Conservation (phyloP, 2,113 vertebrate species). For the Xiphophorus hellerii region DNA sequence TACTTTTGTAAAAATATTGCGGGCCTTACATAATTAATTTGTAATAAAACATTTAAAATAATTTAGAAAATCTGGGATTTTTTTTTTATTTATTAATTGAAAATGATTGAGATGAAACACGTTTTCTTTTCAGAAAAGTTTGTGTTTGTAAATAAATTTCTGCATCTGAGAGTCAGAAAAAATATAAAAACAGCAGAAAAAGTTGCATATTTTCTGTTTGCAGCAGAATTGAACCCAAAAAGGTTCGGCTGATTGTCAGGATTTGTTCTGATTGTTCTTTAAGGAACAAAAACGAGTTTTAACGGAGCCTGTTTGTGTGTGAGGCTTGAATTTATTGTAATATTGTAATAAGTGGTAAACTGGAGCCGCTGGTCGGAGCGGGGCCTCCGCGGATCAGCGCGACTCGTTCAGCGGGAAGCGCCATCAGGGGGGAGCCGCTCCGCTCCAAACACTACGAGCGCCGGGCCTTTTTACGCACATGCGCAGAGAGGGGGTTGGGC, state of each 20-base stretch:
- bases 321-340: not conserved
- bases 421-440: not conserved
- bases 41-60: not conserved
- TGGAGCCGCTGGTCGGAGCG: not conserved
- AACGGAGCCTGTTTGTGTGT: not conserved
- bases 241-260: not conserved
- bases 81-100: not conserved
- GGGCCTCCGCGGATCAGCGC: not conserved
- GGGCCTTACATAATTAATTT: not conserved
- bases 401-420: slow-evolving; percentile 1
- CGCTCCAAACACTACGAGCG: not conserved
- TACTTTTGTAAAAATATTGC: not conserved
- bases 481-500: slow-evolving; percentile 42
- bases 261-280: not conserved
- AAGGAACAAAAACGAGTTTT: not conserved
- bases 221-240: not conserved
- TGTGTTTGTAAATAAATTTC: not conserved
- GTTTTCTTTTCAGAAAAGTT: too few relatives aligned
- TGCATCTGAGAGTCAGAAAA: not conserved
- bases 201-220: not conserved
- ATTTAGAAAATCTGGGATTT: not conserved
- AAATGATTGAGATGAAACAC: not conserved
- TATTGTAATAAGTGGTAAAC: not conserved
- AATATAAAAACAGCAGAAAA: not conserved
- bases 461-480: slow-evolving; percentile 36